These are phyloP conservation scores for Heliconius melpomene DNA, from an alignment of 1,140 invertebrate genomes.

Conservation along the genomic window DNA sequence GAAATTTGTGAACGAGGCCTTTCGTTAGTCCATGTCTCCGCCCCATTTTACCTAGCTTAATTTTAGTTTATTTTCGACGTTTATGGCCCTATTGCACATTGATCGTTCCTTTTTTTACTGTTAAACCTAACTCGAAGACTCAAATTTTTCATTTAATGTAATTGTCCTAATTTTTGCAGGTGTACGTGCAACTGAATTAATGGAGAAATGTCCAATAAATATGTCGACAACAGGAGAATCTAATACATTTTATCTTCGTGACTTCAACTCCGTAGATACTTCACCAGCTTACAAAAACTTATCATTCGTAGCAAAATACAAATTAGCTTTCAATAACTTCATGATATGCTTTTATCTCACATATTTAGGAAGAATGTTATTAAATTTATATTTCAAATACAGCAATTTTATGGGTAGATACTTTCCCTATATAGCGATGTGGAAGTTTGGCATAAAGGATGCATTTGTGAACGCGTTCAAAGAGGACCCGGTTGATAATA, in stretches of 20 bases:
- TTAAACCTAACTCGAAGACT: no score
- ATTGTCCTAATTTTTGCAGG: conserved; percentile 37
- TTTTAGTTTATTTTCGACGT: no score
- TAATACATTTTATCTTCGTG: conserved; percentile 36
- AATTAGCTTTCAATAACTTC: conserved; percentile 31
- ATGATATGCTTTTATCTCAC: conserved; percentile 37
- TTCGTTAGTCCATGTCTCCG: no score
- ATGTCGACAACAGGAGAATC: conserved; percentile 30
- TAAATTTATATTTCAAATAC: conserved; percentile 40
- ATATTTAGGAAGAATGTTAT: conserved; percentile 38
- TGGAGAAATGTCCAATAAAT: conserved; percentile 43
- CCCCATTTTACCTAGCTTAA: no score
- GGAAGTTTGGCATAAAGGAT: conserved; percentile 36
- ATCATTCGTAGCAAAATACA: conserved; percentile 38
- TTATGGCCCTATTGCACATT: no score
- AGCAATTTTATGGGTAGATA: conserved; percentile 32
- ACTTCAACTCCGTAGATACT: conserved; percentile 42
- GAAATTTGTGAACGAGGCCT: no score
- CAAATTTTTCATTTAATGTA: no score
- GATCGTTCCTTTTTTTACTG: no score
- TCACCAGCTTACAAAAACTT: conserved; percentile 42
- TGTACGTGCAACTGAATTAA: conserved; percentile 32
- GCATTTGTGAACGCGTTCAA: no score
- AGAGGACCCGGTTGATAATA: no score
- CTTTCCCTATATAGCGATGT: conserved; percentile 43